Base-by-base conservation (phyloP, 2,113 vertebrate genomes). In the Gallinago jamesoni region DNA sequence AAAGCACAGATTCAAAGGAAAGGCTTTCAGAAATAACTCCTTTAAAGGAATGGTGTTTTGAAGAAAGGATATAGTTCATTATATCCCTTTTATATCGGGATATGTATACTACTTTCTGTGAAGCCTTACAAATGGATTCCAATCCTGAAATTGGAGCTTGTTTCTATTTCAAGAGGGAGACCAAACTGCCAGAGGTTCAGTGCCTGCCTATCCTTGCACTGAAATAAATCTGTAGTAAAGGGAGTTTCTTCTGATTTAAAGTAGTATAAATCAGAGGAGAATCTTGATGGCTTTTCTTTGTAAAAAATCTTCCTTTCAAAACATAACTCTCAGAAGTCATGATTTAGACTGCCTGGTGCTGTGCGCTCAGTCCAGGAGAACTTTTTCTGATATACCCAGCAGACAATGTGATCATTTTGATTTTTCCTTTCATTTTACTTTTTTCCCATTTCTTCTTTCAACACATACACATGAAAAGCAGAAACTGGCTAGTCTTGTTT, bases 1-100 rank as follows among this genome's bases (percentile, higher is more conserved):
- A 93, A 92, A 84, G 20, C 52, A 75, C 11, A 62, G 28, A 87
- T 92, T 82, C 87, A 91, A 87, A 94, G 50, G 53, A 79, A 89
- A 22, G 17, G 21, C 30, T 92, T 93, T 95, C 91, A 80, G 39
- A 83, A 91, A 82, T 12, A 84, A 37, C 28, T 74, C 22, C 25
- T 90, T 92, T 64, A 56, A 84, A 95, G 28, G 13, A 76, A 41
- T n/a, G 10, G 2, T 86, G 9, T 41, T 76, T 73, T 76, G 63
- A 90, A 89, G 82, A 66, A 81, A 91, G 30, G 7, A 28, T 81
- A 39, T 50, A 63, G 33, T 72, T 92, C 18, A 28, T 84, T 79
- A 59, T 59, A 57, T 67, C 30, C 59, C n/a, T 39, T 73, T 31
- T 66, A 59, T 48, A 45, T 13, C 76, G 43, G 72, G 22, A 57